Percentiles rank a stretch among this genome's conserved stretches.
These are phyloP conservation scores for Cuniculus paca DNA, from an alignment of 2,797 vertebrate genomes.

Conservation along the genomic window DNA sequence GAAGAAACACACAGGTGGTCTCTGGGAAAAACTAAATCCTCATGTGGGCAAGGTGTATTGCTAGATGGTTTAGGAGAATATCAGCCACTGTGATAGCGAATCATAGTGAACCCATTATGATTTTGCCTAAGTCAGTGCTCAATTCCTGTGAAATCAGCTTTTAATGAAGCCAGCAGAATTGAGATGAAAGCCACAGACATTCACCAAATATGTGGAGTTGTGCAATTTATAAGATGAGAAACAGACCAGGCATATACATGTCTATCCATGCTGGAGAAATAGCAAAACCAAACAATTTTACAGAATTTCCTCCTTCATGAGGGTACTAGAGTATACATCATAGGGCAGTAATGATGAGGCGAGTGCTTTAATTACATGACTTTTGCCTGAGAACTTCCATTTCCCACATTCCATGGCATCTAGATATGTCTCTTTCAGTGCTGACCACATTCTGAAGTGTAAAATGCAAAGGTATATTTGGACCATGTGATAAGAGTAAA, in stretches of 20 bases:
- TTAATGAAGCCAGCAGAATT: background rate
- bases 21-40: constrained; percentile 30
- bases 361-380: background rate
- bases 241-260: background rate
- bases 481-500: background rate
- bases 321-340: background rate
- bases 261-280: background rate
- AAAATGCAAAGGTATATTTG: background rate
- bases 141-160: background rate
- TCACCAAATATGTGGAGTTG: background rate
- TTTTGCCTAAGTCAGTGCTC: constrained; percentile 23
- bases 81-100: no score
- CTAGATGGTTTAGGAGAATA: constrained; percentile 47
- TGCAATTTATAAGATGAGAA: constrained; percentile 17
- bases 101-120: background rate
- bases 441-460: background rate
- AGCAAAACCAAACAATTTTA: background rate
- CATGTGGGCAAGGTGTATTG: background rate
- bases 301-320: background rate
- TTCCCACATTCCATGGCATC: background rate
- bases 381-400: background rate
- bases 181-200: background rate
- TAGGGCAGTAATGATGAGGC: background rate
- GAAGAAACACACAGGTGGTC: background rate
- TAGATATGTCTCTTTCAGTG: background rate